A percentile compares a stretch with the other conserved stretches of the same genome.
These are phyloP conservation scores for Mactromeris polynyma DNA, from an alignment of 2,888 invertebrate genomes.

Conservation along the genomic window DNA sequence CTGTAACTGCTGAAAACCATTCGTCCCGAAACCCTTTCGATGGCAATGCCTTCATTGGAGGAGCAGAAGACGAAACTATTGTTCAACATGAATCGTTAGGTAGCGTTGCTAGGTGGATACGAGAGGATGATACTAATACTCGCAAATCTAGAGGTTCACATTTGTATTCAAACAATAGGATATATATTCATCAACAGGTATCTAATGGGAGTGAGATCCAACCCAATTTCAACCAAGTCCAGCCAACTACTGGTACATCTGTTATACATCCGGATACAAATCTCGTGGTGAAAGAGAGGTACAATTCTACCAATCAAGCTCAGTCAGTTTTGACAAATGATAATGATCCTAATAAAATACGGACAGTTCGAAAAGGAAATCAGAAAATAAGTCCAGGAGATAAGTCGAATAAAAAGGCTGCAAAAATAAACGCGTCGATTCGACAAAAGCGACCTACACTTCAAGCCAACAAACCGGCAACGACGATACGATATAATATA, in stretches of 20 bases:
- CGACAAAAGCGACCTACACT: conserved; percentile 44
- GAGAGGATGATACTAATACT: conserved; percentile 35
- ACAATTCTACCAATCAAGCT: conserved; percentile 28
- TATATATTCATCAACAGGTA: conserved; percentile 65
- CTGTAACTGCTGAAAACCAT: neutral
- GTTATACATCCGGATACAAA: conserved; percentile 65
- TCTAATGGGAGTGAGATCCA: neutral
- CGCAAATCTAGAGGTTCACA: neutral
- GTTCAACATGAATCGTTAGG: conserved; percentile 37
- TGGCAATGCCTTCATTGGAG: neutral
- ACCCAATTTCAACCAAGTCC: neutral
- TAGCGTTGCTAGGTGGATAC: conserved; percentile 52
- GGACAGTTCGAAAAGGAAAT: conserved; percentile 22
- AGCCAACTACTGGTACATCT: neutral
- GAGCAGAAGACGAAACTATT: neutral
- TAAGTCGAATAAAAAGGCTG: neutral
- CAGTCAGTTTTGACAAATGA: conserved; percentile 54
- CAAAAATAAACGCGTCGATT: conserved; percentile 24
- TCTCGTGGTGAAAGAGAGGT: conserved; percentile 48
- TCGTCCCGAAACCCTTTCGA: conserved; percentile 21
- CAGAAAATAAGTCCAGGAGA: conserved; percentile 45
- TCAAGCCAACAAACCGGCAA: conserved; percentile 18
- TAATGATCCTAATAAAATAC: conserved; percentile 53
- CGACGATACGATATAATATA: conserved; percentile 59
- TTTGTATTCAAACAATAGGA: conserved; percentile 43